A percentile compares a stretch with the other conserved stretches of the same genome.
These are phyloP conservation scores for Linyphia triangularis DNA, from an alignment of 2,888 invertebrate genomes.

Conservation along the genomic window DNA sequence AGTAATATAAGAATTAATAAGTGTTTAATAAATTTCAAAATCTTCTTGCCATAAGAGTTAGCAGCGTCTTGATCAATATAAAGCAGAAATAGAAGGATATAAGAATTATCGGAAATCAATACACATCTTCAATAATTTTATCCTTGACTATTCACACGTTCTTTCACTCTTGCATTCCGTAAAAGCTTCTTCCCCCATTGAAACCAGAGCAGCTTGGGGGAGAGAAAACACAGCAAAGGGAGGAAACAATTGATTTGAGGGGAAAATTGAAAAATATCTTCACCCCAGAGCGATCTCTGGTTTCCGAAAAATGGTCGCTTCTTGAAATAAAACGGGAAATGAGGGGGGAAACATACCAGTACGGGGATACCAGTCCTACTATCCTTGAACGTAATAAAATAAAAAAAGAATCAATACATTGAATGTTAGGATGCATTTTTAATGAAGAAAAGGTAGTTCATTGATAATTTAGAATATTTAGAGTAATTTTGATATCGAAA, in stretches of 20 bases:
- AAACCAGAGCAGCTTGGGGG: constrained; percentile 60
- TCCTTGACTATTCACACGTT: constrained; percentile 70
- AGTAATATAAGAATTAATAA: constrained; percentile 26
- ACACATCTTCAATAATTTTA: constrained; percentile 72
- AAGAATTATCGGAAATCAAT: constrained; percentile 73
- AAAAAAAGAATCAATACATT: too few species aligned
- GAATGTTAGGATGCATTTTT: too few species aligned
- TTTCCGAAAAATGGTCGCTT: constrained; percentile 63
- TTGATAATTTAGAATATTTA: too few species aligned
- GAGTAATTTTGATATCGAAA: too few species aligned
- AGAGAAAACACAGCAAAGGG: constrained; percentile 42
- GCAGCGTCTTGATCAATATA: constrained; percentile 47
- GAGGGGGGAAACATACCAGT: background rate
- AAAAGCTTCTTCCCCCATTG: constrained; percentile 25
- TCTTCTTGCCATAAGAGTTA: constrained; percentile 25
- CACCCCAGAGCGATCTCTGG: constrained; percentile 55
- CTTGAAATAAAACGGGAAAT: constrained; percentile 53
- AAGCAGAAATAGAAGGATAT: constrained; percentile 63
- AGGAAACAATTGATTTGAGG: constrained; percentile 59
- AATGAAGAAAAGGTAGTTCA: too few species aligned
- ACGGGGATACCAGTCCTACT: constrained; percentile 3
- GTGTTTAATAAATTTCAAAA: constrained; percentile 39
- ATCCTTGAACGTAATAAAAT: too few species aligned
- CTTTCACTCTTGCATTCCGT: constrained; percentile 65
- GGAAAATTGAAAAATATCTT: constrained; percentile 71